These are phyloP conservation scores for Myodes glareolus DNA, from an alignment of 2,113 vertebrate genomes.

Conservation along the genomic window DNA sequence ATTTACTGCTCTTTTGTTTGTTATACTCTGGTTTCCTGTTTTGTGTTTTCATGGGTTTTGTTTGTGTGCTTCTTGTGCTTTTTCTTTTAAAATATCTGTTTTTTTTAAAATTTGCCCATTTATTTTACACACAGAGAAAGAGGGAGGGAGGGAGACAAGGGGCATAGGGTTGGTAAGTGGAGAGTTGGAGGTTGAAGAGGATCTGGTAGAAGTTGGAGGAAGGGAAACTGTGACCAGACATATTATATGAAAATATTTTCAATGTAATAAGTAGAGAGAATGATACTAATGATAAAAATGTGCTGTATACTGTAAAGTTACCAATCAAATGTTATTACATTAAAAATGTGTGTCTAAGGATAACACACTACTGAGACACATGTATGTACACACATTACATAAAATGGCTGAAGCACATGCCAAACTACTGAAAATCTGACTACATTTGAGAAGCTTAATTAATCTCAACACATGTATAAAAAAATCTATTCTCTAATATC, in stretches of 20 bases:
- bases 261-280: neutral
- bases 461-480: conserved; percentile 6
- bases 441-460: neutral
- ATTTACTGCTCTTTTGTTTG: neutral
- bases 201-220: neutral
- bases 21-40: neutral
- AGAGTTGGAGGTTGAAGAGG: no score
- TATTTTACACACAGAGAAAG: neutral
- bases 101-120: neutral
- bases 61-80: neutral
- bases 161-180: neutral
- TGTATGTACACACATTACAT: neutral
- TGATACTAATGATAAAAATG: neutral
- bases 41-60: neutral
- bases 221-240: neutral
- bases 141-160: neutral
- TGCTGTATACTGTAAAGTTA: neutral
- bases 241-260: neutral
- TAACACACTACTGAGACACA: neutral
- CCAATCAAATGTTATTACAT: neutral
- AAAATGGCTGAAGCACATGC: neutral
- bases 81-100: neutral
- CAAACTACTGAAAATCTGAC: neutral
- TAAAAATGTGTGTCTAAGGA: neutral
- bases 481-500: neutral